Conservation (phyloP, 2,888 invertebrate genomes). For the Meghimatium bilineatum region DNA sequence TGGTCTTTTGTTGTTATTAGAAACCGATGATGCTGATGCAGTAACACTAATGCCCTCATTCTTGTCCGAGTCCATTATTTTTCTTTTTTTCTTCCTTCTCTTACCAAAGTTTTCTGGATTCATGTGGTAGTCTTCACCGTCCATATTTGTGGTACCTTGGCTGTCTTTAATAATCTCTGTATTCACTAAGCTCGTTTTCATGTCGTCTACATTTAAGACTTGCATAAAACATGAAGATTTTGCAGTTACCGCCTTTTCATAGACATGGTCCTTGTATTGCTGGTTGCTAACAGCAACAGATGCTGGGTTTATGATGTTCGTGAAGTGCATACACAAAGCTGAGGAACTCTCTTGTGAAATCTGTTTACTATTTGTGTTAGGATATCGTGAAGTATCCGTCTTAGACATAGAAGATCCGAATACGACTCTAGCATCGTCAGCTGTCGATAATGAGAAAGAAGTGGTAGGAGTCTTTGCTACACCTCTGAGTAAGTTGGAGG, state of each 20-base stretch:
- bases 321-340: neutral
- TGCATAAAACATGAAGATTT: constrained; percentile 1
- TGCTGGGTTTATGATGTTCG: neutral
- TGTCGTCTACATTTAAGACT: neutral
- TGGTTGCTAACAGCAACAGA: neutral
- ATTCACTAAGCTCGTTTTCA: neutral
- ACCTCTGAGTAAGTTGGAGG: constrained; percentile 33
- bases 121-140: neutral
- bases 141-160: neutral
- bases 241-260: neutral
- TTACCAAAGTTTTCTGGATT: neutral
- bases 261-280: neutral
- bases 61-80: neutral
- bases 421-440: neutral
- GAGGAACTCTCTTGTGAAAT: constrained; percentile 7
- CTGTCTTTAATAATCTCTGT: neutral
- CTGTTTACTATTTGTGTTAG: neutral
- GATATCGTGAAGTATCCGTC: neutral
- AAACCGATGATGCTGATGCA: neutral
- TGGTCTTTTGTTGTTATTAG: constrained; percentile 38
- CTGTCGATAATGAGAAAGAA: neutral
- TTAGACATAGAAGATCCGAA: neutral
- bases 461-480: constrained; percentile 25
- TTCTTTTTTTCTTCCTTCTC: constrained; percentile 15
- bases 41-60: neutral